These are phyloP conservation scores for Taeniopygia guttata DNA, from an alignment of 2,797 vertebrate species.

Conservation along the genomic window DNA sequence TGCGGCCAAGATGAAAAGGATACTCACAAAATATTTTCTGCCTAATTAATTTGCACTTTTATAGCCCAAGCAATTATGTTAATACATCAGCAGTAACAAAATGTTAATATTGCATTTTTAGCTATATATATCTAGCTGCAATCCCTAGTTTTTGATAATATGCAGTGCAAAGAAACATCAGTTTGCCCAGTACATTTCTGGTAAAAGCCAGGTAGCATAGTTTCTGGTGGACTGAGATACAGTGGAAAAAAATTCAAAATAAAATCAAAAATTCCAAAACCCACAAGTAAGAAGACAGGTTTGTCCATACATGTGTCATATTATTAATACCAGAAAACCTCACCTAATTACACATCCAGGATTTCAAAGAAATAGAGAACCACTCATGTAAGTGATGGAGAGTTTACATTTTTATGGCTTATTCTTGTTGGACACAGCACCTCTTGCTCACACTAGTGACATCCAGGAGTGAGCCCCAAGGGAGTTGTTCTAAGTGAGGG, in stretches of 20 bases:
- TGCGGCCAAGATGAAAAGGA: neutral
- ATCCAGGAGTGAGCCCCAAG: constrained; percentile 70
- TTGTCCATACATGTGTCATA: neutral
- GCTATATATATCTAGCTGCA: neutral
- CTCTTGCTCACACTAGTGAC: constrained; percentile 61
- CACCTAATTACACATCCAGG: neutral
- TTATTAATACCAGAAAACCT: neutral
- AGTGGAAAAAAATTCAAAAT: neutral
- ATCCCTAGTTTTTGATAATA: neutral
- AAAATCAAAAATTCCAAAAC: neutral
- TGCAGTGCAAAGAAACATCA: neutral
- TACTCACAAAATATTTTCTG: neutral
- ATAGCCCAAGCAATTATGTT: neutral
- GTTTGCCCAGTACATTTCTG: neutral
- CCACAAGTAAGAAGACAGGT: neutral
- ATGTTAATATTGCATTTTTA: neutral
- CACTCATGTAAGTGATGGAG: constrained; percentile 57
- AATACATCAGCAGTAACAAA: neutral
- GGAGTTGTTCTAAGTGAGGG: constrained; percentile 73
- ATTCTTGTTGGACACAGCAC: constrained; percentile 45
- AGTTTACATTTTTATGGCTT: constrained; percentile 71
- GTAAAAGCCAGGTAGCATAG: neutral
- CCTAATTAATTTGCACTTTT: neutral
- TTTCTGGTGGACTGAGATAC: neutral
- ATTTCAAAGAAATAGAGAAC: constrained; percentile 53